Evolutionary conservation across 2,113 vertebrate genomes (phyloP).

Genomic region (Pholis gunnellus): DNA sequence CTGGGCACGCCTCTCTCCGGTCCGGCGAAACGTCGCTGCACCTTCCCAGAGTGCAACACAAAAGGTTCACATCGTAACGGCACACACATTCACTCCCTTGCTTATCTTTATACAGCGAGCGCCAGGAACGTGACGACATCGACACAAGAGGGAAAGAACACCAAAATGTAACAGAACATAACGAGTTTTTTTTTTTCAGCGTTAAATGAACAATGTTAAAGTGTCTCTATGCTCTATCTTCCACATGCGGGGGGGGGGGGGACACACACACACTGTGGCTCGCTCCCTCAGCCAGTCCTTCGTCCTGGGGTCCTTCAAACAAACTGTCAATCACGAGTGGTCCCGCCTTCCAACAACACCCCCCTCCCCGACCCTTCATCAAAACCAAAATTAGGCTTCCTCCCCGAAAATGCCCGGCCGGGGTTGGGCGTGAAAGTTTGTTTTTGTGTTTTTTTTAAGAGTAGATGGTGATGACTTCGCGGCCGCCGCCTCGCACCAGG

Average conservation of each 20-base stretch:
- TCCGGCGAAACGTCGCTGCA: conserved; percentile 1
- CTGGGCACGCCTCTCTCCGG: conserved; percentile 10
- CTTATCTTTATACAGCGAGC: conserved; percentile 25
- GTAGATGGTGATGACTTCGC: conserved; percentile 98
- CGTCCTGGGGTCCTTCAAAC: conserved; percentile 16
- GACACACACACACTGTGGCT: conserved; percentile 28
- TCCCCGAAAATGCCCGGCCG: conserved; percentile 44
- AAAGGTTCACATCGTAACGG: conserved; percentile 28
- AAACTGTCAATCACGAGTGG: conserved; percentile 56
- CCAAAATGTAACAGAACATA: conserved; percentile 60
- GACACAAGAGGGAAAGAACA: conserved; percentile 55
- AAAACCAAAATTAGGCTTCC: conserved; percentile 42
- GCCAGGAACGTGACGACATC: conserved; percentile 44
- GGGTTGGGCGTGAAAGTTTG: conserved; percentile 37
- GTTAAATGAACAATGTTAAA: conserved; percentile 72
- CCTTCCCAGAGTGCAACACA: conserved; percentile 16
- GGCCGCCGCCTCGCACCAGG: conserved; percentile 93
- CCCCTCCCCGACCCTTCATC: neutral
- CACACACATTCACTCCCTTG: conserved; percentile 29
- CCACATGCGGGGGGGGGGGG: conserved; percentile 22
- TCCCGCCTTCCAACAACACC: conserved; percentile 50
- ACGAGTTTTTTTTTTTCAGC: conserved; percentile 39
- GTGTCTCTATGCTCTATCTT: conserved; percentile 74
- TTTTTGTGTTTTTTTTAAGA: conserved; percentile 82
- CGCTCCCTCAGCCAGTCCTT: conserved; percentile 22